Evolutionary conservation across 92 coral and sea anemone species (phyloP).

Genomic region (Parazoanthus atlanticus): DNA sequence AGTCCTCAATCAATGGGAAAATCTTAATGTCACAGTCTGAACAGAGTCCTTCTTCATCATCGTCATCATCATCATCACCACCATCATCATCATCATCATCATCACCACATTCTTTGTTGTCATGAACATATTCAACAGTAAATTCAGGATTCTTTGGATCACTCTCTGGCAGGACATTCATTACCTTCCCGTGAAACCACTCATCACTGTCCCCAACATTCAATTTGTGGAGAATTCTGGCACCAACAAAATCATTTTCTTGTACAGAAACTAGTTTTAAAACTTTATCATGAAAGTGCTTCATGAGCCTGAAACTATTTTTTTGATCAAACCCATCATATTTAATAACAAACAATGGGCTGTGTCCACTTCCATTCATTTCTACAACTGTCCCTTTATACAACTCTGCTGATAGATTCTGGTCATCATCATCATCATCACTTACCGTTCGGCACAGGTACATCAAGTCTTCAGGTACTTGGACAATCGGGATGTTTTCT

Average conservation of each 20-base stretch:
- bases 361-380: conserved; percentile 32
- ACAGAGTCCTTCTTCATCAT: conserved; percentile 24
- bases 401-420: conserved; percentile 26
- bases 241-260: conserved; percentile 35
- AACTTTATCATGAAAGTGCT: neutral
- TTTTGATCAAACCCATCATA: conserved; percentile 38
- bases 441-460: conserved; percentile 35
- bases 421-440: conserved; percentile 34
- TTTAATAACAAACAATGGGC: conserved; percentile 20
- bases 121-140: conserved; percentile 22
- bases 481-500: conserved; percentile 34
- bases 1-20: conserved; percentile 27
- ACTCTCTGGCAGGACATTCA: conserved; percentile 34
- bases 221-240: conserved; percentile 25
- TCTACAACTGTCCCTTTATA: conserved; percentile 31
- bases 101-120: neutral
- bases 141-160: conserved; percentile 30
- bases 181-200: conserved; percentile 26
- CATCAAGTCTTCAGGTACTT: conserved; percentile 44
- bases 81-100: neutral
- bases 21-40: conserved; percentile 34
- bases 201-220: conserved; percentile 29
- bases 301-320: conserved; percentile 22
- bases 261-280: conserved; percentile 15
- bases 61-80: neutral